Evolutionary conservation across 2,113 vertebrate species (phyloP).

Genomic region (Apaloderma vittatum): DNA sequence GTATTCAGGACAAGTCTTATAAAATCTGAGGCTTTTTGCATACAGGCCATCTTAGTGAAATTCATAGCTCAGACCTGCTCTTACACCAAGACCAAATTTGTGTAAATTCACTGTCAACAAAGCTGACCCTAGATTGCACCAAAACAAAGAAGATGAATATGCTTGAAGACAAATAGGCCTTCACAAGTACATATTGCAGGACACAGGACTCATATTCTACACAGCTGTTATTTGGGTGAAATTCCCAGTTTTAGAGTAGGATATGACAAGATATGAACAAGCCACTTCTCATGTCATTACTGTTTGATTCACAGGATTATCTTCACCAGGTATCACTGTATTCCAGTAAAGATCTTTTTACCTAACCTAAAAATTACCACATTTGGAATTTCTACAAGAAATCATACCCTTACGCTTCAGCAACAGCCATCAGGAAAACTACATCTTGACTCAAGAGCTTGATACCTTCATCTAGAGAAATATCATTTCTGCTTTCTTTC

Average conservation of each 20-base stretch:
- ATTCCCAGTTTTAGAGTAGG: neutral
- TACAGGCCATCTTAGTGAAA: neutral
- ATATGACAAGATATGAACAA: neutral
- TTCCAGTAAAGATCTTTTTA: neutral
- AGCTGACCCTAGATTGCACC: neutral
- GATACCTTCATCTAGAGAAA: neutral
- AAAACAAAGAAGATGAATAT: neutral
- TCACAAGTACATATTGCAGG: too few species aligned
- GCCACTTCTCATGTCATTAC: neutral
- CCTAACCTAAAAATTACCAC: neutral
- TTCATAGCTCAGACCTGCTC: neutral
- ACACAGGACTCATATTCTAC: neutral
- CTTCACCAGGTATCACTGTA: neutral
- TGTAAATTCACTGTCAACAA: neutral
- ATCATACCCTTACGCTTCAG: neutral
- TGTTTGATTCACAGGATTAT: neutral
- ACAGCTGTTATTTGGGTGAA: neutral
- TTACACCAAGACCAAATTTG: neutral
- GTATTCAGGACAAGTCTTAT: neutral
- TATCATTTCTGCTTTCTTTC: neutral
- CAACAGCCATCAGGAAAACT: neutral
- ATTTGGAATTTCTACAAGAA: neutral
- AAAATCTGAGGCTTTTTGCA: neutral
- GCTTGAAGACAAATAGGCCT: neutral
- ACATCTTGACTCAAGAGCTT: neutral